phyloP scores from a whole-genome alignment of 37 sponge, comb jelly and placozoan genomes.

The Spongilla lacustris region DNA sequence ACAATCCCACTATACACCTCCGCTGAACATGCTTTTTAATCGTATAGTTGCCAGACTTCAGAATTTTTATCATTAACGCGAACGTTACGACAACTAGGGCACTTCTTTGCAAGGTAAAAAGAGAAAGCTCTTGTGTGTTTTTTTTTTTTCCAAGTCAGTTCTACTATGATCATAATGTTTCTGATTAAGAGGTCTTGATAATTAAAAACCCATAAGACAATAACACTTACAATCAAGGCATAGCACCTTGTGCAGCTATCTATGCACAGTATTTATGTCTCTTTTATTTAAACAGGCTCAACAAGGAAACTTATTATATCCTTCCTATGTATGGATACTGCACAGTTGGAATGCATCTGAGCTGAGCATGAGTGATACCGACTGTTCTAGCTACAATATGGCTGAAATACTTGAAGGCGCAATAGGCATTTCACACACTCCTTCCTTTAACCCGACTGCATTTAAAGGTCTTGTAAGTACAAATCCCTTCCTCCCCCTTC shows the following conservation, averaged over 20 bases:
- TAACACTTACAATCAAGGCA: too few relatives aligned
- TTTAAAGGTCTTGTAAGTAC: not conserved
- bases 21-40: not conserved
- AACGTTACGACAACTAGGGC: conserved; percentile 12
- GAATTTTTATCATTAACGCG: conserved; percentile 42
- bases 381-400: conserved; percentile 22
- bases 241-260: too few relatives aligned
- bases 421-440: conserved; percentile 46
- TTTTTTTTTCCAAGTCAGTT: not conserved
- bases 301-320: conserved; percentile 10
- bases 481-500: not conserved
- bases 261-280: too few relatives aligned
- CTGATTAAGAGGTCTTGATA: too few relatives aligned
- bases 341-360: conserved; percentile 44
- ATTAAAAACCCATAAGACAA: too few relatives aligned
- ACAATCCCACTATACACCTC: not conserved
- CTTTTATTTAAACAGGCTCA: conserved; percentile 40
- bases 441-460: not conserved
- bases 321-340: conserved; percentile 49
- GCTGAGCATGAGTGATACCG: not conserved
- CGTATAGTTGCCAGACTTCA: conserved; percentile 16
- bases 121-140: not conserved
- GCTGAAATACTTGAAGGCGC: conserved; percentile 8
- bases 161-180: not conserved
- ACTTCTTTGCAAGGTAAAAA: conserved; percentile 44